Conservation (phyloP, 2,113 vertebrate species). For the Ibidorhyncha struthersii region DNA sequence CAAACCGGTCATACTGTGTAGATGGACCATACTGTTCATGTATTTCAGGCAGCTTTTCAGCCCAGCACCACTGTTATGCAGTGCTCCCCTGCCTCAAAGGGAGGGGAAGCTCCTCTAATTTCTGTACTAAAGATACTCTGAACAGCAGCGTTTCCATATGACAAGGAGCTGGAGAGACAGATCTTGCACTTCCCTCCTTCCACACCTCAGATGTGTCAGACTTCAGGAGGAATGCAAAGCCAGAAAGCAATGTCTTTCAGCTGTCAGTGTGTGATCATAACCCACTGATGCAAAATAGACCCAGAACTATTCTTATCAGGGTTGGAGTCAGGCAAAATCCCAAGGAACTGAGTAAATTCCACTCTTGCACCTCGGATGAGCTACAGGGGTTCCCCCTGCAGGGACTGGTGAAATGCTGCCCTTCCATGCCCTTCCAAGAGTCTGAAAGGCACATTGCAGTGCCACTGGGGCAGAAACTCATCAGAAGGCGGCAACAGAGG, state of each 20-base stretch:
- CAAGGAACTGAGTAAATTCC: neutral
- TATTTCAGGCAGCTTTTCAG: neutral
- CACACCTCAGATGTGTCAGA: slow-evolving; percentile 29
- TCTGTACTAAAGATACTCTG: neutral
- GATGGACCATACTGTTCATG: neutral
- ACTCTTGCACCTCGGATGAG: rapidly evolving
- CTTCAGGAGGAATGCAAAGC: neutral
- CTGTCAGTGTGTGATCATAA: neutral
- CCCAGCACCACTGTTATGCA: neutral
- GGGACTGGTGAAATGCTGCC: neutral
- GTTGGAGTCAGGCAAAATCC: neutral
- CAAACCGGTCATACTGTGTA: neutral
- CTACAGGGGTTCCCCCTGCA: neutral
- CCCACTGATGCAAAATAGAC: neutral
- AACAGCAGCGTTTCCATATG: neutral
- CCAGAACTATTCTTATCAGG: neutral
- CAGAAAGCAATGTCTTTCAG: neutral
- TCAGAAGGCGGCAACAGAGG: neutral
- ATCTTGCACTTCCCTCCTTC: neutral
- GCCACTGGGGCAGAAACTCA: neutral
- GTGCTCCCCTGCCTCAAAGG: neutral
- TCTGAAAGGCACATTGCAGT: neutral
- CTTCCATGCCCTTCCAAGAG: neutral
- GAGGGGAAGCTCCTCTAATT: neutral
- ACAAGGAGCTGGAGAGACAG: neutral